phyloP scores from a whole-genome alignment of 1,140 invertebrate genomes.

The Orchesella cincta region DNA sequence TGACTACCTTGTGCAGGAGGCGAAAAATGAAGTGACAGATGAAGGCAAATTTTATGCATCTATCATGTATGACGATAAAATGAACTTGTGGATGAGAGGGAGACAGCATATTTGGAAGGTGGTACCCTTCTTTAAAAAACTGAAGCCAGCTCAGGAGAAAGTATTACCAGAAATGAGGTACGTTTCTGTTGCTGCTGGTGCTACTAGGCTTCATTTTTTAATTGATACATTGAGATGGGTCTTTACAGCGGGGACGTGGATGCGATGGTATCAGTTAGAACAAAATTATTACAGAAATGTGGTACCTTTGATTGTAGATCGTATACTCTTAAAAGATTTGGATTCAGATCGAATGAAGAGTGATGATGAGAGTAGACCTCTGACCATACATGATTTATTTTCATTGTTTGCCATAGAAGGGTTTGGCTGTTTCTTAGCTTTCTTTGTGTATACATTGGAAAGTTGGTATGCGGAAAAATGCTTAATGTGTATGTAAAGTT shows the following conservation, averaged over 20 bases:
- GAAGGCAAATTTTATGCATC: not conserved
- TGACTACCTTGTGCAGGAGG: too few species aligned
- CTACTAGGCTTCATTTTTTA: not conserved
- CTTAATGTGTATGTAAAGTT: too few species aligned
- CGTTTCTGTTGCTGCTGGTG: not conserved
- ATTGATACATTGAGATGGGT: not conserved
- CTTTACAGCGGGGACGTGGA: conserved; percentile 7
- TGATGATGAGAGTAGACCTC: not conserved
- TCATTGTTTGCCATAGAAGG: not conserved
- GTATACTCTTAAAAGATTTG: not conserved
- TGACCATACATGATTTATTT: not conserved
- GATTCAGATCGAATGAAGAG: not conserved
- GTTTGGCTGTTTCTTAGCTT: not conserved
- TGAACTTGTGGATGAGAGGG: not conserved
- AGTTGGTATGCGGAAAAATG: too few species aligned
- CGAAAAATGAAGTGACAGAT: too few species aligned
- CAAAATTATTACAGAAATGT: conserved; percentile 19
- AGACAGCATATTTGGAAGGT: not conserved
- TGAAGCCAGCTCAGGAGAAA: not conserved
- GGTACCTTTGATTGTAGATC: not conserved
- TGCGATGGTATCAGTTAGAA: conserved; percentile 6
- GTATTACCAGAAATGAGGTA: conserved; percentile 13
- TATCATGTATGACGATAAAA: conserved; percentile 13
- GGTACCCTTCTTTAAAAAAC: not conserved
- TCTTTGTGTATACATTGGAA: too few species aligned